These are phyloP conservation scores for Pipistrellus kuhlii DNA, from an alignment of 2,797 vertebrate genomes.

Conservation along the genomic window DNA sequence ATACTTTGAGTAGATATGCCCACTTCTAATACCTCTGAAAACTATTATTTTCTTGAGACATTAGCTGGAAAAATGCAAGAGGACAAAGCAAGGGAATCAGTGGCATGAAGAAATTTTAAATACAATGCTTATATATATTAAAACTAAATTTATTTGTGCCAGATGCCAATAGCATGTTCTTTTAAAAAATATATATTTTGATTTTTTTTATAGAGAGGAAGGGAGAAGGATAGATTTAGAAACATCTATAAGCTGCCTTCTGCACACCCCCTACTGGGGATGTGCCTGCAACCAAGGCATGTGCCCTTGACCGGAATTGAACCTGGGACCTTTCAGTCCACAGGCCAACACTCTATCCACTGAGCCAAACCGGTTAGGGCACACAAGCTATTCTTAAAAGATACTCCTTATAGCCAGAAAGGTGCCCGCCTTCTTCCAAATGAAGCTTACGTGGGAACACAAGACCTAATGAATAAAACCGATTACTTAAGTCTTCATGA, in stretches of 20 bases:
- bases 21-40: constrained; percentile 14
- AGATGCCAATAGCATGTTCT: neutral
- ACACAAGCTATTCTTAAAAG: neutral
- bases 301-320: too few species aligned
- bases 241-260: too few species aligned
- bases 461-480: constrained; percentile 38
- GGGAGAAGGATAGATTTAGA: too few species aligned
- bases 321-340: too few species aligned
- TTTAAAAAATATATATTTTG: too few species aligned
- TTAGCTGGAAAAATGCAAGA: neutral
- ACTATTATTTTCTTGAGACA: constrained; percentile 39
- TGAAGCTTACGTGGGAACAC: neutral
- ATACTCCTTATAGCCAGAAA: constrained; percentile 34
- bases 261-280: too few species aligned
- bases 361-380: too few species aligned
- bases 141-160: constrained; percentile 21
- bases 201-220: too few species aligned
- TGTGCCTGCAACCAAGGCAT: too few species aligned
- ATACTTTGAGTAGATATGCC: neutral
- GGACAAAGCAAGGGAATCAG: constrained; percentile 13
- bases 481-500: constrained; percentile 30
- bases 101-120: constrained; percentile 13
- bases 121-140: neutral
- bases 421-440: neutral
- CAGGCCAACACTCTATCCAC: too few species aligned